Conservation (phyloP, 2,888 invertebrate species). For the Drosophila prolongata region DNA sequence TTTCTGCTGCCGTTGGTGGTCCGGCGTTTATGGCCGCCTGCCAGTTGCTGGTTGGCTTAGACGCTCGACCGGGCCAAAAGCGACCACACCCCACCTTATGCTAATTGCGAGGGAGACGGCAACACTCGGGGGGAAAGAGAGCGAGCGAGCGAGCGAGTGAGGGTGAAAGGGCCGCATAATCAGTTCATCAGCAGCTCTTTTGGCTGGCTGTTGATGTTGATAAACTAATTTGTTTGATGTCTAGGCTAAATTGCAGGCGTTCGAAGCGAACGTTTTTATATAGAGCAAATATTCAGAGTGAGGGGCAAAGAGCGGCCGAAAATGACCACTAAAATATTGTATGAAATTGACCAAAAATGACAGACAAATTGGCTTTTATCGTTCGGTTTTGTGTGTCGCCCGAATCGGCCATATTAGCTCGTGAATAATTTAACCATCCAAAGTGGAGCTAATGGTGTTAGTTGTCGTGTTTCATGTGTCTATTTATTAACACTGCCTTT, state of each 20-base stretch:
- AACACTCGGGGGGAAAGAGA: not conserved
- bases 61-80: conserved; percentile 32
- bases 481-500: conserved; percentile 78
- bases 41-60: conserved; percentile 65
- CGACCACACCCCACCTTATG: conserved; percentile 77
- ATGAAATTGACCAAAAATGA: conserved; percentile 79
- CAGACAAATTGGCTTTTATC: conserved; percentile 80
- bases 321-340: conserved; percentile 79
- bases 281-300: conserved; percentile 51
- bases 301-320: conserved; percentile 46
- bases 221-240: conserved; percentile 80
- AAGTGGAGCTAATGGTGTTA: conserved; percentile 80
- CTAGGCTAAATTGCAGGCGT: conserved; percentile 56
- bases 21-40: conserved; percentile 73
- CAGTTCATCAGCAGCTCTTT: conserved; percentile 72
- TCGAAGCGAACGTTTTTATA: conserved; percentile 27
- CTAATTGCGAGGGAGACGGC: conserved; percentile 72
- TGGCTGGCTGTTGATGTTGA: conserved; percentile 72
- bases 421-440: conserved; percentile 79
- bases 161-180: conserved; percentile 57
- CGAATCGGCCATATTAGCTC: conserved; percentile 67
- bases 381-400: conserved; percentile 46
- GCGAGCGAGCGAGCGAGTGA: conserved; percentile 3
- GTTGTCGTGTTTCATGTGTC: conserved; percentile 80
- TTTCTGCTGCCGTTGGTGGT: conserved; percentile 71